Conservation (phyloP, 2,797 vertebrate species). For the Acrocephalus scirpaceus region DNA sequence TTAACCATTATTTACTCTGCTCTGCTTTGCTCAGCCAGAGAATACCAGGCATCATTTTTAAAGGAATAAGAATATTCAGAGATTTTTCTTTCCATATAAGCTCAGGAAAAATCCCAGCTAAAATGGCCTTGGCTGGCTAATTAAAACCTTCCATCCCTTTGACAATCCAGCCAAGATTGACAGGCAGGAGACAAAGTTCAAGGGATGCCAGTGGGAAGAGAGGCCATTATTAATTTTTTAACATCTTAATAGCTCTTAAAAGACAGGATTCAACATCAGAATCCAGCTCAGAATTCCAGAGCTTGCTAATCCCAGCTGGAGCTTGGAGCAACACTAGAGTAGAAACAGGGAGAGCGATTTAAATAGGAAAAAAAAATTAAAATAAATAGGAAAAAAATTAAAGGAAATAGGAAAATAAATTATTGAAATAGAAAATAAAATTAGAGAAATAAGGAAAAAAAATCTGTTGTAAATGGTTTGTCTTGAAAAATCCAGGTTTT, state of each 20-base stretch:
- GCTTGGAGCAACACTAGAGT: background rate
- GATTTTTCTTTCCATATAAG: background rate
- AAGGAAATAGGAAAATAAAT: background rate
- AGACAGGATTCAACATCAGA: background rate
- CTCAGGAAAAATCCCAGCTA: background rate
- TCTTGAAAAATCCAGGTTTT: background rate
- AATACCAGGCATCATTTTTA: background rate
- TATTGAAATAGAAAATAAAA: background rate
- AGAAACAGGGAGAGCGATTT: background rate
- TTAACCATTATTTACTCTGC: background rate
- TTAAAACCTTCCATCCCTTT: background rate
- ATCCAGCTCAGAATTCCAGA: conserved; percentile 1
- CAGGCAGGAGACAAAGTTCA: background rate
- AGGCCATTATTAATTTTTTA: background rate
- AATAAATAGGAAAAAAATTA: background rate
- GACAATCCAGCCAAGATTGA: background rate
- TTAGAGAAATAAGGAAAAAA: too few species aligned
- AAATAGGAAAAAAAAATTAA: background rate
- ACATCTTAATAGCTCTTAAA: conserved; percentile 1
- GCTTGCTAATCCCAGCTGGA: background rate
- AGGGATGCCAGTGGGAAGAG: background rate
- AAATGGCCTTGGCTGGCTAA: background rate
- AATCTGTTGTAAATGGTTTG: background rate
- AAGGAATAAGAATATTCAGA: background rate
- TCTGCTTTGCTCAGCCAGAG: background rate